Conservation (phyloP, 1,140 invertebrate species). For the Phthorimaea operculella region DNA sequence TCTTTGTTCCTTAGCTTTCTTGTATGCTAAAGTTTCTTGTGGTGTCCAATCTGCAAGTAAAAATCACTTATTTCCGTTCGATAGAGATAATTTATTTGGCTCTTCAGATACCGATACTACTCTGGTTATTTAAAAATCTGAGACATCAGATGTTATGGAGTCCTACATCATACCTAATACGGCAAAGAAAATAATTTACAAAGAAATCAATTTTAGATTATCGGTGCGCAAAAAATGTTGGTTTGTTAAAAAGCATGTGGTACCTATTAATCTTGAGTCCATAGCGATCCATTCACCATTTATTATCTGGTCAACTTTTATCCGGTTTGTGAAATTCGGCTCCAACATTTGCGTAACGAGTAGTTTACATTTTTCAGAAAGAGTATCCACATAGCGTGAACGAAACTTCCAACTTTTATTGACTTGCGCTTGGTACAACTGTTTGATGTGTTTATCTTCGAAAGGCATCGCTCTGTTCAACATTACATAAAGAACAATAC, state of each 20-base stretch:
- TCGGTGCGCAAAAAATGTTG: no score
- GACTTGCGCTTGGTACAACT: constrained; percentile 72
- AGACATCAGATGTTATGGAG: no score
- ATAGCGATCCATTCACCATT: constrained; percentile 68
- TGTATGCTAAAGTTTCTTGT: constrained; percentile 44
- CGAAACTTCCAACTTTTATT: constrained; percentile 75
- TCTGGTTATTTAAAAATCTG: no score
- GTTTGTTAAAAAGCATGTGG: neutral
- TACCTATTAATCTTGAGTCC: constrained; percentile 55
- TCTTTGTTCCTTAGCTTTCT: constrained; percentile 53
- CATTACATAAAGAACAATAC: constrained; percentile 77
- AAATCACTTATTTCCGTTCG: neutral
- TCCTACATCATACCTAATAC: no score
- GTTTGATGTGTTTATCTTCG: constrained; percentile 78
- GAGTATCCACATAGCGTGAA: constrained; percentile 61
- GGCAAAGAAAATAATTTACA: no score
- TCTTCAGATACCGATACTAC: no score
- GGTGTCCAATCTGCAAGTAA: constrained; percentile 45
- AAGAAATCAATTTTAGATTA: no score
- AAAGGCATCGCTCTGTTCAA: constrained; percentile 85
- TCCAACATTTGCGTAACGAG: constrained; percentile 72
- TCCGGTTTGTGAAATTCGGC: constrained; percentile 70
- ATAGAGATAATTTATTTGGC: no score
- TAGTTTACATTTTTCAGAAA: constrained; percentile 68
- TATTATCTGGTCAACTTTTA: constrained; percentile 47